phyloP scores from a whole-genome alignment of 2,797 vertebrate species.

The Bradypodion pumilum region DNA sequence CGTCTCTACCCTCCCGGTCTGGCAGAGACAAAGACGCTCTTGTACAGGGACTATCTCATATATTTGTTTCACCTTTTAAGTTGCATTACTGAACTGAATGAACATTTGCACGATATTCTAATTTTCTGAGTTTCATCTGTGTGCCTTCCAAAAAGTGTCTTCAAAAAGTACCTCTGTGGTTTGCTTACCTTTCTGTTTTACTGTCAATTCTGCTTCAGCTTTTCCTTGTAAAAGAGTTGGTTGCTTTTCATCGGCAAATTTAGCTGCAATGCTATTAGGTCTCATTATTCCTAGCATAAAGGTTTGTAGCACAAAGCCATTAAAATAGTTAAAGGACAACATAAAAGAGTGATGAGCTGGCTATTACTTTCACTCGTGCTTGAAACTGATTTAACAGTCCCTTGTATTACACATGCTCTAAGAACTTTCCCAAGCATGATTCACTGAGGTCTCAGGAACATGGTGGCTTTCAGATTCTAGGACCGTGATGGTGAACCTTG shows the following conservation, averaged over 20 bases:
- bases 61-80: too few species aligned
- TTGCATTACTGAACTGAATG: too few species aligned
- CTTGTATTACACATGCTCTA: background rate
- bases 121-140: too few species aligned
- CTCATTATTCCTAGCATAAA: constrained; percentile 62
- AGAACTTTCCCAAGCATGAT: background rate
- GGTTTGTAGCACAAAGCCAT: constrained; percentile 49
- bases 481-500: too few species aligned
- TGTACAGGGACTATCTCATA: too few species aligned
- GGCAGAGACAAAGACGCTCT: too few species aligned
- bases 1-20: too few species aligned
- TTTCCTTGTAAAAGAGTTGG: constrained; percentile 42
- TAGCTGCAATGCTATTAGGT: constrained; percentile 33
- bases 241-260: constrained; percentile 47
- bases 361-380: constrained; percentile 9
- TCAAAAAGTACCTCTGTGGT: background rate
- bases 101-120: too few species aligned
- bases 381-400: too few species aligned
- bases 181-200: constrained; percentile 51
- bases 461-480: background rate
- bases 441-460: background rate
- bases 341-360: constrained; percentile 17
- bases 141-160: background rate
- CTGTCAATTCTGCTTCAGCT: constrained; percentile 15
- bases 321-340: background rate